Base-by-base conservation (phyloP, 1,140 invertebrate species). In the Brachionus calyciflorus region DNA sequence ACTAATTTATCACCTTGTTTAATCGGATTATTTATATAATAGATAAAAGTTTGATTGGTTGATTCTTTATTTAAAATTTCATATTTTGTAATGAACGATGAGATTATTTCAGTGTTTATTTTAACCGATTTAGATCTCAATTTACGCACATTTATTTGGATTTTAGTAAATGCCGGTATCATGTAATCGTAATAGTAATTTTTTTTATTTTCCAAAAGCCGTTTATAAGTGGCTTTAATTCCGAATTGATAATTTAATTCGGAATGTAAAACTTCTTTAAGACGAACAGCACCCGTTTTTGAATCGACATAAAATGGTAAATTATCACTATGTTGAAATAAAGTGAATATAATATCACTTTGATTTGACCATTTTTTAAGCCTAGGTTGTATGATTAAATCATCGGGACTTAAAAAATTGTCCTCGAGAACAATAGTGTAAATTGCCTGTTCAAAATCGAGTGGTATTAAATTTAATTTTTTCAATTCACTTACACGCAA, bases 141-240 rank as follows among this genome's bases (percentile, higher is more conserved):
- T 2, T 28, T n/a, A 5, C 48, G 21, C 0, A 73, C 17, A 19
- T 12, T 51, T 9, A 73, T 51, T 12, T 73, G 69, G 19, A 73
- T 41, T 37, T 55, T 49, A 30, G 69, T 41, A 51, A 73, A 73
- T 19, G 69, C 69, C 10, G 69, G 69, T 37, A 73, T 73, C 69
- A 73, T 73, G 46, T 73, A 73, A 49, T 73, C 69, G 30, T 73
- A 33, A 33, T 73, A 73, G 24, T 55, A 51, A 21, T 55, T 55
- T 17, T 17, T 30, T 24, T 49, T 40, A n/a, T 41, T 65, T 21
- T 41, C 19, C 4, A 44, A 24, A 4, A 73, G 26, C 14, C 51
- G 44, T 10, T 53, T 55, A 17, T 73, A 73, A 40, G 69, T 73
- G 10, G 69, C 69, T 21, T 73, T 73, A 7, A 73, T 48, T 19